Base-by-base conservation (phyloP, 2,888 invertebrate genomes). In the Drosophila fungiperda region DNA sequence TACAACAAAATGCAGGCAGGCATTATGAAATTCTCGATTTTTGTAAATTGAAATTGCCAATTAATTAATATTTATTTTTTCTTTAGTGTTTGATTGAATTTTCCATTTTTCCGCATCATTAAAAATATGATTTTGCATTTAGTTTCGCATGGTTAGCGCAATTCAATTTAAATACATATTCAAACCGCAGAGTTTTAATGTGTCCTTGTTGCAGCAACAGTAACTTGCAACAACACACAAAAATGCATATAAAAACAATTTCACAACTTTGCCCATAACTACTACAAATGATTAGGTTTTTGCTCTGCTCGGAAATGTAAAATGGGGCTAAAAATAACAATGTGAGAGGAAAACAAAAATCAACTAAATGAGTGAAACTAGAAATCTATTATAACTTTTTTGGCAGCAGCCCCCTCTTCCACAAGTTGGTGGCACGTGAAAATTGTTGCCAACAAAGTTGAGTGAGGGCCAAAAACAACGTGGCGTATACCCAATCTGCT, bases 311-410 rank as follows among this genome's bases (percentile, higher is more conserved):
- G 20, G 20, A 17, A 38, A 20, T 40, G 62, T 29, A 60, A 62
- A 49, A 49, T 59, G 17, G 17, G 26, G 6, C 17, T 33, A 52
- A 58, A 26, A 62, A 38, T 40, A 20, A 50, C 40, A 38, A 50
- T 23, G 36, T 23, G 8, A 33, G 23, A 40, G 57, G 15, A 52
- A 69, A 61, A 72, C 70, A 55, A 72, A 89, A 83, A 67, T 72
- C 76, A 80, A 72, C 82, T 62, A 76, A 89, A 73, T 76, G 83
- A 77, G 68, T 80, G 64, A 82, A 85, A 85, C 77, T 87, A 89
- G 82, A 89, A 87, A 89, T 82, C 89, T 85, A 87, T 87, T 87
- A 87, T 70, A 85, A 85, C 88, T 89, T 87, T 83, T 75, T 69
- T 62, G 48, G 61, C 67, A 29, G 29, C 29, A 6, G 26, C 5